Evolutionary conservation across 2,888 invertebrate genomes (phyloP).

Genomic region (Nomada flava): DNA sequence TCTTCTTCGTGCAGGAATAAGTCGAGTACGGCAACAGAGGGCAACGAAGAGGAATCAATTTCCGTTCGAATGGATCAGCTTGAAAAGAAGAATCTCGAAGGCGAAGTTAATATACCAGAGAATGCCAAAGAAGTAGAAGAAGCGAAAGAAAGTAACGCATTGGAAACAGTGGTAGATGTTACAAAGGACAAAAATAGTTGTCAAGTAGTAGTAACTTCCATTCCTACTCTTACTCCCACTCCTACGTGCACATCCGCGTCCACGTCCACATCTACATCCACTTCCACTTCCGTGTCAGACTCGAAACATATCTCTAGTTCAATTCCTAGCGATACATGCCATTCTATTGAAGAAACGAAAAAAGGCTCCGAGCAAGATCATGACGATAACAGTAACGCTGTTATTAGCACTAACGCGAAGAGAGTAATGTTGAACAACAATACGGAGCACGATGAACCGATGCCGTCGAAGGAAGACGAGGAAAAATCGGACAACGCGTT

Average conservation of each 20-base stretch:
- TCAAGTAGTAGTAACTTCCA: not conserved
- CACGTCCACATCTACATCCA: not conserved
- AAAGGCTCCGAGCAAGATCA: conserved; percentile 10
- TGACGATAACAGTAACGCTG: not conserved
- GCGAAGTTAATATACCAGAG: not conserved
- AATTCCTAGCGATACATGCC: conserved; percentile 14
- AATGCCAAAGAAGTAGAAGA: conserved; percentile 29
- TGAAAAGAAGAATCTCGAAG: not conserved
- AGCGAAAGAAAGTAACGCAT: not conserved
- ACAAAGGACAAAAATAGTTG: conserved; percentile 23
- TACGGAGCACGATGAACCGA: conserved; percentile 24
- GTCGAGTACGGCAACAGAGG: not conserved
- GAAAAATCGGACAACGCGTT: conserved; percentile 27
- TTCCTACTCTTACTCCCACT: too few species aligned
- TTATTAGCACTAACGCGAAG: not conserved
- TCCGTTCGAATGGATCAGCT: not conserved
- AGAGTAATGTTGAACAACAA: conserved; percentile 22
- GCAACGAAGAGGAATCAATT: not conserved
- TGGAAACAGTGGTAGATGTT: conserved; percentile 16
- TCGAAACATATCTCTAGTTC: conserved; percentile 32
- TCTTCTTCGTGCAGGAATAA: not conserved
- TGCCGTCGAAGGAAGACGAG: not conserved
- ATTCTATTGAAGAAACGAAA: conserved; percentile 12
- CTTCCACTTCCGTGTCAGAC: conserved; percentile 33
- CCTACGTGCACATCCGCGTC: too few species aligned